phyloP scores from a whole-genome alignment of 2,888 invertebrate species.

The Synergus umbraculus region DNA sequence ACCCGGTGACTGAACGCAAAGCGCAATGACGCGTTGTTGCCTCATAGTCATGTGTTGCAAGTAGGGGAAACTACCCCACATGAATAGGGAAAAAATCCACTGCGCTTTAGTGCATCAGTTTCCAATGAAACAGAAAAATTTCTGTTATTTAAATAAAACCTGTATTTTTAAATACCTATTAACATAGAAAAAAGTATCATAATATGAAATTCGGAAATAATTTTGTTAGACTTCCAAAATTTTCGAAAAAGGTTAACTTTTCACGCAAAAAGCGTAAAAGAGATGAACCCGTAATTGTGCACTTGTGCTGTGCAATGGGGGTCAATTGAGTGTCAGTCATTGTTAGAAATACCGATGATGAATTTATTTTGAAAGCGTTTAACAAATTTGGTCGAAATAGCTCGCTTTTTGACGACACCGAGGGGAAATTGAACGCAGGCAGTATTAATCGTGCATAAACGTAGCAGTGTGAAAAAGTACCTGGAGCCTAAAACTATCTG shows the following conservation, averaged over 20 bases:
- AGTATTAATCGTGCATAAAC: conserved; percentile 17
- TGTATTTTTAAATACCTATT: neutral
- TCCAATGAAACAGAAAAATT: neutral
- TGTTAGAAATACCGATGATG: neutral
- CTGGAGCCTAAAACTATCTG: neutral
- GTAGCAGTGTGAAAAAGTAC: neutral
- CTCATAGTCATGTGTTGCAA: conserved; percentile 25
- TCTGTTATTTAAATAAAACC: neutral
- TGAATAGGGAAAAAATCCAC: neutral
- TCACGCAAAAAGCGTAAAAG: neutral
- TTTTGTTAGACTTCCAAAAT: too few species aligned
- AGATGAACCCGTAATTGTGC: neutral
- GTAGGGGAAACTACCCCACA: neutral
- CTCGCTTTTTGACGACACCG: conserved; percentile 22
- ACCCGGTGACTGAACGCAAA: conserved; percentile 50
- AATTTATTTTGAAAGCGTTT: conserved; percentile 27
- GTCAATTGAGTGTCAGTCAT: conserved; percentile 12
- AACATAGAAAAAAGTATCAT: too few species aligned
- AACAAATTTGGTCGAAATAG: conserved; percentile 25
- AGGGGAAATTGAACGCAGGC: conserved; percentile 31
- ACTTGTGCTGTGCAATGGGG: neutral
- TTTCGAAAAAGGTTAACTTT: neutral
- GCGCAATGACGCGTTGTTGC: conserved; percentile 26
- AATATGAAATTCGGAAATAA: too few species aligned
- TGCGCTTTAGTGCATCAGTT: neutral